These are phyloP conservation scores for Papilio gigon DNA, from an alignment of 2,888 invertebrate species.

Conservation along the genomic window DNA sequence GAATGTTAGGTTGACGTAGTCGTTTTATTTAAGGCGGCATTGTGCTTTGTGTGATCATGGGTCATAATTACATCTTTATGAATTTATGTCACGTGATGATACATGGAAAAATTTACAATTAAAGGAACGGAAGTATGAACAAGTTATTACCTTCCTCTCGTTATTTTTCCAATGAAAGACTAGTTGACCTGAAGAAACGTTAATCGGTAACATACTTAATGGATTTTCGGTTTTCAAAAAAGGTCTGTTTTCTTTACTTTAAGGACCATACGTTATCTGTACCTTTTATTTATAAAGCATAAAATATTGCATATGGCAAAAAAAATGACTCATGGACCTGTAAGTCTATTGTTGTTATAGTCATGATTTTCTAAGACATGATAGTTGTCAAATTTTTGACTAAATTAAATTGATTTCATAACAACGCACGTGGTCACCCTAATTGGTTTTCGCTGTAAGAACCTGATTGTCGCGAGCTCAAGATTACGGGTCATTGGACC, in stretches of 20 bases:
- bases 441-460: constrained; percentile 12
- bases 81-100: neutral
- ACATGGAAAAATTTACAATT: neutral
- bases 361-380: neutral
- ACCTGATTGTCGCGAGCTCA: constrained; percentile 33
- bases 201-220: neutral
- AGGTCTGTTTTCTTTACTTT: neutral
- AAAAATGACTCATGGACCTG: too few relatives aligned
- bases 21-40: constrained; percentile 22
- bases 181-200: too few relatives aligned
- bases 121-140: neutral
- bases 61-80: neutral
- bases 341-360: too few relatives aligned
- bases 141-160: neutral
- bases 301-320: neutral
- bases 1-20: constrained; percentile 15
- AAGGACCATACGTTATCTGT: neutral
- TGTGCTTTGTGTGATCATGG: neutral
- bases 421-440: constrained; percentile 26
- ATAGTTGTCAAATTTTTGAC: neutral
- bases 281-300: neutral
- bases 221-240: neutral
- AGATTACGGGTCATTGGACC: constrained; percentile 69
- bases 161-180: too few relatives aligned
- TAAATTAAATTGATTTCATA: neutral